Evolutionary conservation across 2,888 invertebrate species (phyloP).

Genomic region (Hirtodrosophila trivittata): DNA sequence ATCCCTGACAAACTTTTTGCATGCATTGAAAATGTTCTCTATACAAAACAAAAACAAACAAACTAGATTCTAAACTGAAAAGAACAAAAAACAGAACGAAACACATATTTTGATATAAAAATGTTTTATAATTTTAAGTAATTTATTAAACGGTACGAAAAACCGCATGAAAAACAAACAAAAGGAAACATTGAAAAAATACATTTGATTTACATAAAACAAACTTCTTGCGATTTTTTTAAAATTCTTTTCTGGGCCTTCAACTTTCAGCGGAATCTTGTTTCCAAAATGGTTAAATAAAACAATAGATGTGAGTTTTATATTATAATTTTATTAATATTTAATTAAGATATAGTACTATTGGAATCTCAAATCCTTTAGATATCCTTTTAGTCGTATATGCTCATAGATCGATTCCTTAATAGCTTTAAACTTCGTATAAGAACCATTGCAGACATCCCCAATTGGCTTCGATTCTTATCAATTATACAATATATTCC

Average conservation of each 20-base stretch:
- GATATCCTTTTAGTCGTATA: too few relatives aligned
- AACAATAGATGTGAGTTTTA: too few relatives aligned
- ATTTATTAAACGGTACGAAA: conserved; percentile 72
- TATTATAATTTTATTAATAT: too few relatives aligned
- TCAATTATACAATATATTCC: too few relatives aligned
- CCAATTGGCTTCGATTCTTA: too few relatives aligned
- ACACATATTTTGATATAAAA: conserved; percentile 72
- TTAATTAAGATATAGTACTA: too few relatives aligned
- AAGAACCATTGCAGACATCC: too few relatives aligned
- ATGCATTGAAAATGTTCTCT: conserved; percentile 73
- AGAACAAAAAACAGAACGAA: conserved; percentile 22
- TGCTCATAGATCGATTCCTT: too few relatives aligned
- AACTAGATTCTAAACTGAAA: conserved; percentile 25
- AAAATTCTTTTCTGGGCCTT: neutral
- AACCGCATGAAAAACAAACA: conserved; percentile 37
- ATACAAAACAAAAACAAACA: conserved; percentile 24
- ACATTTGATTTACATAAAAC: conserved; percentile 62
- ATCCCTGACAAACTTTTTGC: conserved; percentile 43
- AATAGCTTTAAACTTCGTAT: too few relatives aligned
- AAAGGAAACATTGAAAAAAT: conserved; percentile 26
- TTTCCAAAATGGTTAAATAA: too few relatives aligned
- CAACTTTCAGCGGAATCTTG: neutral
- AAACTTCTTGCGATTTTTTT: neutral
- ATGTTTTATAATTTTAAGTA: conserved; percentile 81
- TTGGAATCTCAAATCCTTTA: too few relatives aligned